Evolutionary conservation across 64 coral and sea anemone genomes (phyloP).

Genomic region (Catalaphyllia jardinei): DNA sequence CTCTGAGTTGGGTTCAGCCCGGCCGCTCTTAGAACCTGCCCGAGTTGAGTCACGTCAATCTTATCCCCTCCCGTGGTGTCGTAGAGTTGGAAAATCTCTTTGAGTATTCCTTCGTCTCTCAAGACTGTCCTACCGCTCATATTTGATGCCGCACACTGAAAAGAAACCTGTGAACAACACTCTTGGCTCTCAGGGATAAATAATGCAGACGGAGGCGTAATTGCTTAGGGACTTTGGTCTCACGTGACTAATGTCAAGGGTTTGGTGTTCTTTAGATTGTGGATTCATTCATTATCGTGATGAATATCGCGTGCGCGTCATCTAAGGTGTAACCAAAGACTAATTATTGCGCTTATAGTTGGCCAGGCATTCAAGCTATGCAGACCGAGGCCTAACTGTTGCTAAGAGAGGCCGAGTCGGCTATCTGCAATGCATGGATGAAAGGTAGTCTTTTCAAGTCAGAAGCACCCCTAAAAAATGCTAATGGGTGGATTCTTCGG

Average conservation of each 20-base stretch:
- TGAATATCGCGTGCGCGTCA: neutral
- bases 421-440: neutral
- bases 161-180: neutral
- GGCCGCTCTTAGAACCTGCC: slow-evolving; percentile 79
- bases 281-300: neutral
- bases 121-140: slow-evolving; percentile 20
- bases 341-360: neutral
- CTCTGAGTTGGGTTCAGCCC: slow-evolving; percentile 89
- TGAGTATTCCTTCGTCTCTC: slow-evolving; percentile 74
- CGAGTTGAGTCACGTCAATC: slow-evolving; percentile 70
- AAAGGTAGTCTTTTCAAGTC: neutral
- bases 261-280: neutral
- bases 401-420: neutral
- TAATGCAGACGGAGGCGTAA: neutral
- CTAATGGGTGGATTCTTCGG: no score
- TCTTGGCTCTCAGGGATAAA: neutral
- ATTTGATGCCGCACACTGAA: neutral
- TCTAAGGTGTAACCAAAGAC: neutral
- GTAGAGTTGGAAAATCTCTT: slow-evolving; percentile 93
- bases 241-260: neutral
- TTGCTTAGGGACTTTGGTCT: neutral
- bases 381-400: no score
- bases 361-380: no score
- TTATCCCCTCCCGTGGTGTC: slow-evolving; percentile 87
- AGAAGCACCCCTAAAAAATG: no score